Conservation (phyloP, 2,888 invertebrate genomes). For the Cheilosia grossa region DNA sequence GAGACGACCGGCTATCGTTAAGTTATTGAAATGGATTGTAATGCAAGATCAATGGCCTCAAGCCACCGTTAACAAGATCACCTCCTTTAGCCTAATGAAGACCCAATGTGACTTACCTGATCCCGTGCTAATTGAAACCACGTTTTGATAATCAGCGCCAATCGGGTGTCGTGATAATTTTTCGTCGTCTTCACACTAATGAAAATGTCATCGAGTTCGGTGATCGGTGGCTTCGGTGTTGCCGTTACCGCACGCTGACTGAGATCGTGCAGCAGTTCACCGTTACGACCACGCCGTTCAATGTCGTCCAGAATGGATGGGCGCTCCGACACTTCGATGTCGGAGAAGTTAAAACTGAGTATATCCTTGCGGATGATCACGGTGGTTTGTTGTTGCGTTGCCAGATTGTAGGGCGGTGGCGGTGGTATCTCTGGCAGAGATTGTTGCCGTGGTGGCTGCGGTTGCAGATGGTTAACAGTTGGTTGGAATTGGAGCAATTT, state of each 20-base stretch:
- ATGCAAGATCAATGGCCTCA: slow-evolving; percentile 26
- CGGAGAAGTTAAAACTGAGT: slow-evolving; percentile 82
- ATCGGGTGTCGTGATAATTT: slow-evolving; percentile 92
- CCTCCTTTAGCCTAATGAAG: neutral
- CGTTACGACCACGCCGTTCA: slow-evolving; percentile 81
- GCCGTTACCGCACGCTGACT: slow-evolving; percentile 83
- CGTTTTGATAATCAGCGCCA: slow-evolving; percentile 95
- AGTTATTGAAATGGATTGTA: slow-evolving; percentile 17
- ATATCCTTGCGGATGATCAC: slow-evolving; percentile 83
- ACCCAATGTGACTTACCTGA: slow-evolving; percentile 87
- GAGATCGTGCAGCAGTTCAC: slow-evolving; percentile 81
- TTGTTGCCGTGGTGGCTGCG: slow-evolving; percentile 53
- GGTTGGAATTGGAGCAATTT: slow-evolving; percentile 69
- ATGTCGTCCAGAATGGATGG: slow-evolving; percentile 80
- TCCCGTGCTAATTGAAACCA: slow-evolving; percentile 97
- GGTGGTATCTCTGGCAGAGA: slow-evolving; percentile 61
- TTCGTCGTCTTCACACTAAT: slow-evolving; percentile 97
- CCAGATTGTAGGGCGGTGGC: slow-evolving; percentile 72
- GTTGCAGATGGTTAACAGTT: slow-evolving; percentile 46
- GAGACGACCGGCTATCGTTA: neutral
- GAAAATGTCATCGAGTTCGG: slow-evolving; percentile 93
- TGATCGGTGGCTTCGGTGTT: slow-evolving; percentile 85
- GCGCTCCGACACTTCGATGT: slow-evolving; percentile 82
- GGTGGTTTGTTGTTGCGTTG: slow-evolving; percentile 78
- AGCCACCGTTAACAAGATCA: slow-evolving; percentile 9